phyloP scores from a whole-genome alignment of 2,888 invertebrate species.

The Strigamia transsilvanica region DNA sequence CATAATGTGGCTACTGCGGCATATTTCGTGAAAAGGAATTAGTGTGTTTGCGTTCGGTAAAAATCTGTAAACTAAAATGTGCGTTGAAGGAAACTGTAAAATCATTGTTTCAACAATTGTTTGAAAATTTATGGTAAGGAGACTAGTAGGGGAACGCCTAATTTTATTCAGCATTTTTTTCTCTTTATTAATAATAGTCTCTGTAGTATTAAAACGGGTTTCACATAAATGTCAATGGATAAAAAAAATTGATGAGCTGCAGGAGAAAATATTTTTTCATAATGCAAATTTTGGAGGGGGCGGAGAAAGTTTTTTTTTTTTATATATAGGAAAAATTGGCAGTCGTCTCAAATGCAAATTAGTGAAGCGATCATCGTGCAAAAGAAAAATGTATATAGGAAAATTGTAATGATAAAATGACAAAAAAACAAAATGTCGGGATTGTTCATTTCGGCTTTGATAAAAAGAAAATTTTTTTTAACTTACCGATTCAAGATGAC shows the following conservation, averaged over 20 bases:
- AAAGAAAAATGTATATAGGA: not conserved
- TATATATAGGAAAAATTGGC: not conserved
- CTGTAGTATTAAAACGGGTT: not conserved
- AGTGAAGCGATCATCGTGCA: not conserved
- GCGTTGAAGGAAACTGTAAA: too few relatives aligned
- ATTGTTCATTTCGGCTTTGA: not conserved
- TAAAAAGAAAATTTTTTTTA: not conserved
- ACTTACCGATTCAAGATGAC: not conserved
- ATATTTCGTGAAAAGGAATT: not conserved
- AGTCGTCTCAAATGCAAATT: slow-evolving; percentile 5
- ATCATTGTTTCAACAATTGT: too few relatives aligned
- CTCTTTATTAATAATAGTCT: not conserved
- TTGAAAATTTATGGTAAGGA: too few relatives aligned
- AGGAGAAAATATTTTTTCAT: slow-evolving; percentile 34
- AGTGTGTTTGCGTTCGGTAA: too few relatives aligned
- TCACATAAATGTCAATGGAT: slow-evolving; percentile 23
- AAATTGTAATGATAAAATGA: not conserved
- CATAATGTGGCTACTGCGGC: not conserved
- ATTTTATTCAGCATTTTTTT: not conserved
- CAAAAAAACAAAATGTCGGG: not conserved
- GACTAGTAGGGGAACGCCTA: not conserved
- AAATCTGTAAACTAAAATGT: too few relatives aligned
- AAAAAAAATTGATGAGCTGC: slow-evolving; percentile 26
- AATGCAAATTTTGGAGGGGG: not conserved
- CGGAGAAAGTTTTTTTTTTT: not conserved